Evolutionary conservation across 2,113 vertebrate genomes (phyloP).

Genomic region (Pogonocichla stellata): DNA sequence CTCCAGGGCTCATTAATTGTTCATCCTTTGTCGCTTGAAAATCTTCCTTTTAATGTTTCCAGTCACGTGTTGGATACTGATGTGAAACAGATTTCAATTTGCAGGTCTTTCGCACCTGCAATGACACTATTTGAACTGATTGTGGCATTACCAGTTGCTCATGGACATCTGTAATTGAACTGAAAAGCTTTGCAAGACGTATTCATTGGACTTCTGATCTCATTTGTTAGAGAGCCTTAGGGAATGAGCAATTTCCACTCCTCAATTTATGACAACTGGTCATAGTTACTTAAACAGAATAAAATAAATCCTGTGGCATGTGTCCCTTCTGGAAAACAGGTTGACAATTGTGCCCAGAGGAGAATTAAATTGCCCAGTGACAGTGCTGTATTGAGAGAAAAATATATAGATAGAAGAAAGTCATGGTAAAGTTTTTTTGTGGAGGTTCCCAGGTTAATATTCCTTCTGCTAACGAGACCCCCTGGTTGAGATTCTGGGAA

Average conservation of each 20-base stretch:
- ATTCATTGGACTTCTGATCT: slow-evolving; percentile 54
- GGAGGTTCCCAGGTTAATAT: slow-evolving; percentile 12
- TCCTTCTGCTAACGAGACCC: background rate
- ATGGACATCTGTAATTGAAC: slow-evolving; percentile 17
- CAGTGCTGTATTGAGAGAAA: background rate
- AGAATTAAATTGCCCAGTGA: slow-evolving; percentile 13
- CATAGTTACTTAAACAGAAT: slow-evolving; percentile 34
- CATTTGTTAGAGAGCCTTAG: slow-evolving; percentile 44
- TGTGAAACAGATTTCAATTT: slow-evolving; percentile 41
- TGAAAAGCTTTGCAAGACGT: slow-evolving; percentile 32
- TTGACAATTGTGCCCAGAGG: slow-evolving; percentile 9
- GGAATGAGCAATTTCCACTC: slow-evolving; percentile 26
- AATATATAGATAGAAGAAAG: background rate
- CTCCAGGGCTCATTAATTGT: slow-evolving; percentile 53
- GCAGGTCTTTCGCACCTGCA: background rate
- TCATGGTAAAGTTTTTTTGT: background rate
- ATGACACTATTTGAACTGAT: slow-evolving; percentile 27
- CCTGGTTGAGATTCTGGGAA: background rate
- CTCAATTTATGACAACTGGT: slow-evolving; percentile 60
- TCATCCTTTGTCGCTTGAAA: slow-evolving; percentile 45
- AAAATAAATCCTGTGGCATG: slow-evolving; percentile 20
- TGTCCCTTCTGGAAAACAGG: slow-evolving; percentile 31
- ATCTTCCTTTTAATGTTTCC: slow-evolving; percentile 43
- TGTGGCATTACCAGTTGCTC: background rate
- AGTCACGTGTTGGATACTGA: background rate